Base-by-base conservation (phyloP, 2,797 vertebrate species). In the Pseudopleuronectes americanus region DNA sequence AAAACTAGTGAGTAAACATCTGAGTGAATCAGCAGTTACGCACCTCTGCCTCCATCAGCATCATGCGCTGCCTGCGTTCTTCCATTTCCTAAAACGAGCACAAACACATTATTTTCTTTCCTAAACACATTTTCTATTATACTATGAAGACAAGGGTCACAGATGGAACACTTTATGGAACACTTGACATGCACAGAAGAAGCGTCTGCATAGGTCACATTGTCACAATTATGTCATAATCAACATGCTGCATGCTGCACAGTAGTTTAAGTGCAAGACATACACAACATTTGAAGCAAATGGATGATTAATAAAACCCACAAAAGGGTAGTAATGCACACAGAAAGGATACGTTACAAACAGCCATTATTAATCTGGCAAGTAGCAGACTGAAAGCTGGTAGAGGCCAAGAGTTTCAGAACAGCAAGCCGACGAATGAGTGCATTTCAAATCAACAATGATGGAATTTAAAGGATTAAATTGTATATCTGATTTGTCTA, bases 1-100 rank as follows among this genome's bases (percentile, higher is more conserved):
- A 19, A 55, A 8, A 31, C 6, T 31, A 31, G 6, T 31, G 28
- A 10, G 33, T 8, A 36, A 9, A 36, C 8, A 36, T 36, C 33
- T 10, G 33, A 10, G 33, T 36, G 33, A 36, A 22, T 38, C 24
- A 58, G 58, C 22, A 31, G 56, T 64, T 49, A 68, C 94, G 87
- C 89, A 99, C 97, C 94, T 99, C 96, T 53, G 96, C 96, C 89
- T 96, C 98, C 84, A 97, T 95, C 56, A 99, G 94, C 95, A 98
- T 96, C 95, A 97, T 94, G 76, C 99, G 97, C 76, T 99, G 97
- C 64, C 96, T 92, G 64, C 96, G 95, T 83, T 97, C 93, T 84
- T 99, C 97, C 76, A 95, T 95, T 75, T 99, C 97, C 98, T 99
- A 90, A 83, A 81, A n/a, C 90, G 79, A 84, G 87, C 31, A 78